Conservation (phyloP, 2,113 vertebrate species). For the Callospermophilus lateralis region DNA sequence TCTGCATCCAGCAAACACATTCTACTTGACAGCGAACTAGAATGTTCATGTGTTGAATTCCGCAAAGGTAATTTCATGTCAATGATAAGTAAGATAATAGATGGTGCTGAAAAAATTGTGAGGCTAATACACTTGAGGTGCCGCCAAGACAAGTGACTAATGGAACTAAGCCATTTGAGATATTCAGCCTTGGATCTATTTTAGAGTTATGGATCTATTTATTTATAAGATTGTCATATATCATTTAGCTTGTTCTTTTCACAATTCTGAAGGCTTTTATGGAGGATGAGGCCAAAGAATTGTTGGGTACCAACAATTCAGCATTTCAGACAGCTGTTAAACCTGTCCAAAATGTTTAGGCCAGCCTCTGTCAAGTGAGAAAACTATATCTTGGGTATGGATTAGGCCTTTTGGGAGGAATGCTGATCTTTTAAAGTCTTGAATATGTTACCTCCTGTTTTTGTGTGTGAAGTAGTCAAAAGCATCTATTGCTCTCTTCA, state of each 20-base stretch:
- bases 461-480: background rate
- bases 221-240: background rate
- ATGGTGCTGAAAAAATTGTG: conserved; percentile 17
- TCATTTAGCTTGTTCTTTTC: conserved; percentile 44
- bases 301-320: background rate
- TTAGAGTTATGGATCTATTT: conserved; percentile 65
- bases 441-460: background rate
- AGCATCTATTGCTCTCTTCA: background rate
- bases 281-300: background rate
- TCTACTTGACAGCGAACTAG: conserved; percentile 36
- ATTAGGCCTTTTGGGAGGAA: background rate
- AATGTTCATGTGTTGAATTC: conserved; percentile 51
- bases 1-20: background rate
- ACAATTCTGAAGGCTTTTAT: conserved; percentile 14
- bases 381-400: background rate
- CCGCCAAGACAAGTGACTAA: conserved; percentile 19
- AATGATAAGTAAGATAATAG: conserved; percentile 57
- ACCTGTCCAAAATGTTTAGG: background rate
- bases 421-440: background rate
- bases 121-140: conserved; percentile 4
- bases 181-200: conserved; percentile 38
- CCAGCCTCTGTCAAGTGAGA: background rate
- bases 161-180: background rate
- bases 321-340: background rate
- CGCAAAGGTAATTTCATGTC: conserved; percentile 63